A percentile compares a stretch with the other conserved stretches of the same genome.
phyloP scores from a whole-genome alignment of 1,140 invertebrate genomes.

The Nautilus pompilius region DNA sequence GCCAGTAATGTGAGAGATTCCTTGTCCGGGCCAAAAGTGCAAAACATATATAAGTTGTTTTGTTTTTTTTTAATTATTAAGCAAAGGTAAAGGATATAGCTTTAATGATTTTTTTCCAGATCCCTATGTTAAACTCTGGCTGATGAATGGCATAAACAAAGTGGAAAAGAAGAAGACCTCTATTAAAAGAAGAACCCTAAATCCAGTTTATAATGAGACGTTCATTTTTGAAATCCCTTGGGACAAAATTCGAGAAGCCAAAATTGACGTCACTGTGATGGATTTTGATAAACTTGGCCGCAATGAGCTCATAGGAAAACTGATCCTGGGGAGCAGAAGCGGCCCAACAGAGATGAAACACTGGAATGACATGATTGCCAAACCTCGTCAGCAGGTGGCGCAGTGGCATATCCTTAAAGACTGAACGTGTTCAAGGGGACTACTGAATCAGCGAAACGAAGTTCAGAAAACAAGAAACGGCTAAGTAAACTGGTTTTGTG shows the following conservation, averaged over 20 bases:
- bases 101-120: constrained; percentile 55
- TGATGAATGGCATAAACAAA: constrained; percentile 59
- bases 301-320: constrained; percentile 86
- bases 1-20: too few species aligned
- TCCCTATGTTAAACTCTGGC: constrained; percentile 64
- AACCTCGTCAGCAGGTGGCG: constrained; percentile 76
- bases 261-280: constrained; percentile 80
- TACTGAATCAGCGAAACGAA: too few species aligned
- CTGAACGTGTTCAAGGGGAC: too few species aligned
- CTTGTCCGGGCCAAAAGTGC: too few species aligned
- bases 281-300: constrained; percentile 88
- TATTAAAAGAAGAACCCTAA: constrained; percentile 60
- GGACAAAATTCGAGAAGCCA: constrained; percentile 78
- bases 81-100: too few species aligned
- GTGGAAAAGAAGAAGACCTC: constrained; percentile 64
- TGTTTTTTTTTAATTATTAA: too few species aligned
- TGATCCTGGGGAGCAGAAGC: constrained; percentile 73
- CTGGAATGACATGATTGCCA: constrained; percentile 86
- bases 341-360: constrained; percentile 82
- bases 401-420: constrained; percentile 78
- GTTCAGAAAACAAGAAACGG: too few species aligned
- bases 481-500: too few species aligned
- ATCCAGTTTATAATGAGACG: constrained; percentile 65
- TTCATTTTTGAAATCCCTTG: constrained; percentile 62
- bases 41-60: too few species aligned